Evolutionary conservation across 2,797 vertebrate species (phyloP), one percentile per base, ranked within the genome.

Genomic region (Crocidura indochinensis): DNA sequence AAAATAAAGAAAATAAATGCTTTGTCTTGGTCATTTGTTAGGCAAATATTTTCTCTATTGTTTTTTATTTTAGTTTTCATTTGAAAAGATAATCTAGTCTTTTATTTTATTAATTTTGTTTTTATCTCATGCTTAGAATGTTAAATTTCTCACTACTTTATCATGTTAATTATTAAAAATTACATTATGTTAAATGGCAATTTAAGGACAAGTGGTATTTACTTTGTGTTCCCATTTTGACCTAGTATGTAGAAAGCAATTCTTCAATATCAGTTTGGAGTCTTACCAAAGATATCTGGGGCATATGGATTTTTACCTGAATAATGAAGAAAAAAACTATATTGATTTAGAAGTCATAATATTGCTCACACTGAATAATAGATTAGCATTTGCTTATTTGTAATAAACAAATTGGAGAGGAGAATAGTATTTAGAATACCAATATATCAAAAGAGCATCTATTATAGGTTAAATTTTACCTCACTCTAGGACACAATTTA

Each of bases 1-100:
- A 38, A 56, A 80, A 51, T 68, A 83, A 83, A 27, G 46, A 27
- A 27, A 49, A 62, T 82, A 69, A 65, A 56, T 20, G 44, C 71
- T 83, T 79, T 64, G 19, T 47, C 53, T 82, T 74, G 82, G 27
- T 62, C 27, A 29, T 29, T 15, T 75, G 67, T 82, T 90, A 68
- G 90, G 75, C 53, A 73, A 83, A 20, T n/a, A 38, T 44, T 72
- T 86, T 80, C 20, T 9, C 27, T 27, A 22, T 88, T 31, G 2
- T 64, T 56, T 75, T 79, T 60, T 62, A 27, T 80, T 85, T 53
- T 83, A 44, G 51, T 60, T 38, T 82, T 90, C 84, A 24, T 80
- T 49, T 49, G 22, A 53, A 60, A 22, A 60, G 56, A 12, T 27
- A 49, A 60, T 19, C 82, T 26, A 49, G 1, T 85, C 56, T 78